Evolutionary conservation across 2,113 vertebrate species (phyloP).

Genomic region (Motacilla alba): DNA sequence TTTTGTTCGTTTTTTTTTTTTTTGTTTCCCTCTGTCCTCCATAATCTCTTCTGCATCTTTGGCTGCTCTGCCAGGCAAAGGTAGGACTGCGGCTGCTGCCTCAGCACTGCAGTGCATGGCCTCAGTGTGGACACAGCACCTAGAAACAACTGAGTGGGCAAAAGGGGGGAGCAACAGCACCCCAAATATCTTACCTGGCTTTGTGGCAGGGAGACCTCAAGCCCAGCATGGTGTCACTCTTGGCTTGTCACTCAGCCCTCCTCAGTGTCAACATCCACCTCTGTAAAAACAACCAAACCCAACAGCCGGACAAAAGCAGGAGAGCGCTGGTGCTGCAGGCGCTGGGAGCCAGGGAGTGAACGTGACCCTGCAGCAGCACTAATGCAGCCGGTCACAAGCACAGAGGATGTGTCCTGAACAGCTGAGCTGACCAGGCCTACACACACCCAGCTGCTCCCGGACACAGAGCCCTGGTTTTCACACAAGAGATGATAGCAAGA

Average conservation of each 20-base stretch:
- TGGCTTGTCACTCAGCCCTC: background rate
- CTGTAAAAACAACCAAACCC: background rate
- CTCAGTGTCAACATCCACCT: background rate
- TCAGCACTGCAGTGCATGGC: background rate
- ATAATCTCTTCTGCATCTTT: background rate
- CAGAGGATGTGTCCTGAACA: accelerated
- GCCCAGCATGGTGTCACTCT: background rate
- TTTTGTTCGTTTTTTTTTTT: too few species aligned
- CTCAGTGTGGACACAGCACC: background rate
- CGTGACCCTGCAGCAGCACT: background rate
- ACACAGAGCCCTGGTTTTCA: too few species aligned
- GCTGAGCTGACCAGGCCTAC: accelerated
- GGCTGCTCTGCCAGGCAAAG: background rate
- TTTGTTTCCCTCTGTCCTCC: background rate
- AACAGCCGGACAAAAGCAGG: background rate
- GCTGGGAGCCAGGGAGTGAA: background rate
- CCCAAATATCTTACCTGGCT: too few species aligned
- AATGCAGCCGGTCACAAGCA: too few species aligned
- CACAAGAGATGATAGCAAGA: accelerated
- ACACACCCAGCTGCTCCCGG: accelerated
- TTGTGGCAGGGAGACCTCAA: background rate
- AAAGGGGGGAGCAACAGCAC: background rate
- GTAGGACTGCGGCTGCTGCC: too few species aligned
- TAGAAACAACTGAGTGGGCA: too few species aligned
- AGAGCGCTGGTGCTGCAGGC: background rate